These are phyloP conservation scores for Neomonachus schauinslandi DNA, from an alignment of 2,113 vertebrate genomes.

Conservation along the genomic window DNA sequence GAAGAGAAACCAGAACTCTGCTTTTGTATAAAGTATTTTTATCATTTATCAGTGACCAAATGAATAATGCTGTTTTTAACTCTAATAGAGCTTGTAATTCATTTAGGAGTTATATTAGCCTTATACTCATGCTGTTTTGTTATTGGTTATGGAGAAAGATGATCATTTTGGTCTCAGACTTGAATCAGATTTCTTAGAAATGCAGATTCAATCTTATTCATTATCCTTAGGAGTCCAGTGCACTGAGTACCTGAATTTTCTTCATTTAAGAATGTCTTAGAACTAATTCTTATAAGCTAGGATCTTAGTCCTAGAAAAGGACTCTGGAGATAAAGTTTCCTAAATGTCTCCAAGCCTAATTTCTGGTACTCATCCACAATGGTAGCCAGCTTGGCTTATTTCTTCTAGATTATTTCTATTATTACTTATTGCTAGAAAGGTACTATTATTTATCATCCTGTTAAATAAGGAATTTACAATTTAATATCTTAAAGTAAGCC, in stretches of 20 bases:
- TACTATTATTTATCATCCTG: neutral
- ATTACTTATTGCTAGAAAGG: neutral
- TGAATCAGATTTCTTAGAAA: constrained; percentile 51
- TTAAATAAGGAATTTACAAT: neutral
- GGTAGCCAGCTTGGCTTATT: constrained; percentile 10
- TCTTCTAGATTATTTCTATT: constrained; percentile 34
- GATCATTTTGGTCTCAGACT: neutral
- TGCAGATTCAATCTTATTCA: neutral
- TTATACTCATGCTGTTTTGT: neutral
- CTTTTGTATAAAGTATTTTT: neutral
- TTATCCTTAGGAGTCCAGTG: neutral
- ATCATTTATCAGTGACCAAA: neutral
- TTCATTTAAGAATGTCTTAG: neutral
- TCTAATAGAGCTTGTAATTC: neutral
- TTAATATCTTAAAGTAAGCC: constrained; percentile 14
- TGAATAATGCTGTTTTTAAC: neutral
- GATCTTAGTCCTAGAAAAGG: neutral
- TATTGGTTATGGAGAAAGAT: neutral
- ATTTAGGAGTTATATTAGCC: neutral
- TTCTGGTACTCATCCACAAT: neutral
- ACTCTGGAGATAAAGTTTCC: neutral
- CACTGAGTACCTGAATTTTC: neutral
- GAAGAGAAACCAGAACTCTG: neutral
- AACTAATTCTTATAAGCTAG: neutral
- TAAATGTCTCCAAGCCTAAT: neutral